Percentiles rank a stretch among this genome's conserved stretches.
These are phyloP conservation scores for Gorsachius goisagi DNA, from an alignment of 2,113 vertebrate genomes.

Conservation along the genomic window DNA sequence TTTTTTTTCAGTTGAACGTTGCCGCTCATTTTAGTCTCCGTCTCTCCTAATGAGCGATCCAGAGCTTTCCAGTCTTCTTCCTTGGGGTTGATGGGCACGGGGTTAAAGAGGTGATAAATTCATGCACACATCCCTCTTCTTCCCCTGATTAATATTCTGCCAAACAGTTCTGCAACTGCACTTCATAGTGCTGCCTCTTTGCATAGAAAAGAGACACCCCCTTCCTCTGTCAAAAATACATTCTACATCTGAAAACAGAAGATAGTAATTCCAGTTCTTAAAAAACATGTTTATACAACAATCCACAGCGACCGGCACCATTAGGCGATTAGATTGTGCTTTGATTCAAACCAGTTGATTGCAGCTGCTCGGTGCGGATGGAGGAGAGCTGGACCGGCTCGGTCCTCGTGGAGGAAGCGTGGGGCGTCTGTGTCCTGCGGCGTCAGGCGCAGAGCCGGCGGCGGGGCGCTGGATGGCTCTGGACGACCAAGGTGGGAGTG, in stretches of 20 bases:
- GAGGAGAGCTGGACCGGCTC: neutral
- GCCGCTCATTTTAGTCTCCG: neutral
- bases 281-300: neutral
- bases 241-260: neutral
- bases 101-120: neutral
- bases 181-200: neutral
- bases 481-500: accelerated
- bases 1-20: neutral
- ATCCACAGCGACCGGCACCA: neutral
- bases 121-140: neutral
- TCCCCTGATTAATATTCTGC: neutral
- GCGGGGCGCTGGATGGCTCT: no score
- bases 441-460: accelerated
- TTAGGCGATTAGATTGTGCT: neutral
- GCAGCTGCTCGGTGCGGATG: neutral
- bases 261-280: neutral
- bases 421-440: neutral
- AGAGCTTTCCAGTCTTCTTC: neutral
- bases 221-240: neutral
- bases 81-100: no score
- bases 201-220: neutral
- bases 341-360: neutral
- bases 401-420: neutral
- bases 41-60: neutral
- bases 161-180: neutral